phyloP scores from a whole-genome alignment of 2,113 vertebrate species.

The rabbit (Oryctolagus cuniculus) region mOryCun1.1 NC_091438.1:9529001-9529500 shows the following conservation, averaged over 20 bases:
- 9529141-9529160: conserved; percentile 95
- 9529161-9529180: conserved; percentile 94
- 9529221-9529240: conserved; percentile 31
- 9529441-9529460: background rate
- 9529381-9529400: background rate
- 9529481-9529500: background rate
- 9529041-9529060: conserved; percentile 48
- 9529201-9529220: conserved; percentile 65
- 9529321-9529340: background rate
- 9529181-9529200: conserved; percentile 81
- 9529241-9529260: conserved; percentile 89
- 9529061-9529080: conserved; percentile 80
- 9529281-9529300: conserved; percentile 69
- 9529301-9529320: background rate
- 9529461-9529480: background rate
- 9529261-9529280: conserved; percentile 98
- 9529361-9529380: background rate
- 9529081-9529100: conserved; percentile 62
- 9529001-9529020: no score
- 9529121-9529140: conserved; percentile 88
- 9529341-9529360: background rate
- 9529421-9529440: background rate
- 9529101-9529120: conserved; percentile 80
- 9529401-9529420: background rate
- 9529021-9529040: background rate